A percentile compares a stretch with the other conserved stretches of the same genome.
These are phyloP conservation scores for Hydrozoanthus gracilis DNA, from an alignment of 92 coral and sea anemone species.

Conservation along the genomic window DNA sequence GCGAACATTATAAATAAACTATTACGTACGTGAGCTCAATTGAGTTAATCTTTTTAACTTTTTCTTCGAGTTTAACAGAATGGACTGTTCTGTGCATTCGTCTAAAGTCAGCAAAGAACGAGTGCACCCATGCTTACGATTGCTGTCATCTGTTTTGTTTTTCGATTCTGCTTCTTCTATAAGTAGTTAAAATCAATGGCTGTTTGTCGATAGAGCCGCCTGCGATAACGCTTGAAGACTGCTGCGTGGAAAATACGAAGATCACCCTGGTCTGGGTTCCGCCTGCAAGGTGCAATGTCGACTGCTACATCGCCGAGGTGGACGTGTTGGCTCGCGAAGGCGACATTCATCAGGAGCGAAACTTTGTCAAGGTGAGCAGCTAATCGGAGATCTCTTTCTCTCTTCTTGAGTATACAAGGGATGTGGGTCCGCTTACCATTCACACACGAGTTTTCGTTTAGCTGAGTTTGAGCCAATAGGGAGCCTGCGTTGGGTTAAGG, in stretches of 20 bases:
- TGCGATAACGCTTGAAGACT: slow-evolving; percentile 76
- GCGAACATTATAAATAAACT: no score
- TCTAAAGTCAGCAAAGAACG: no score
- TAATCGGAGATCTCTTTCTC: not conserved
- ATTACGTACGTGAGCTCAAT: no score
- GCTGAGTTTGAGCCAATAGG: no score
- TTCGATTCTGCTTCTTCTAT: not conserved
- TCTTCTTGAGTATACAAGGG: no score
- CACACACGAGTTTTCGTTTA: no score
- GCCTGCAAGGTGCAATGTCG: slow-evolving; percentile 80
- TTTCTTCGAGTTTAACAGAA: no score
- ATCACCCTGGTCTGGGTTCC: slow-evolving; percentile 84
- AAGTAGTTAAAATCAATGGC: not conserved
- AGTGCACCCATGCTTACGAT: no score
- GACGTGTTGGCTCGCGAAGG: slow-evolving; percentile 83
- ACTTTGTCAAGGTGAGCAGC: slow-evolving; percentile 65
- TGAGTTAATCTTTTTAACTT: no score
- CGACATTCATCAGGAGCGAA: slow-evolving; percentile 84
- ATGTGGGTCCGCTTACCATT: no score
- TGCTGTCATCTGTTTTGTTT: not conserved
- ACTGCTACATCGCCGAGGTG: slow-evolving; percentile 80
- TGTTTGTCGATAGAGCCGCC: slow-evolving; percentile 57
- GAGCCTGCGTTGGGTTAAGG: no score
- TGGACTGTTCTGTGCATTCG: no score
- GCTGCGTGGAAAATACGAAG: slow-evolving; percentile 85